Conservation (phyloP, 1,140 invertebrate genomes). For the Sycobia sp. region DNA sequence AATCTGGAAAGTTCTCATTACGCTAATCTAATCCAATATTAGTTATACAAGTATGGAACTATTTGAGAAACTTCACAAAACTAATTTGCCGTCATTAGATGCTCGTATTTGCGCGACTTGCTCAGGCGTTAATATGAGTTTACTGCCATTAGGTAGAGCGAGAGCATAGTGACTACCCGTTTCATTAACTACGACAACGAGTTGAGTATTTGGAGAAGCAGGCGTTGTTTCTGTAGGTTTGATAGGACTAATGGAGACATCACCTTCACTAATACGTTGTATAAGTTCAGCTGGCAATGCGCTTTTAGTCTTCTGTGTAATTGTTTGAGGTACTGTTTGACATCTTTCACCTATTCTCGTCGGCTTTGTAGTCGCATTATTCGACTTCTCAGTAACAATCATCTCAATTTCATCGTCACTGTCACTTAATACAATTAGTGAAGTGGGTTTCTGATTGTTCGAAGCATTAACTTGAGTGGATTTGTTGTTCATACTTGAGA, state of each 20-base stretch:
- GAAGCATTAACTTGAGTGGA: conserved; percentile 1
- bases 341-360: no score
- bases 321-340: background rate
- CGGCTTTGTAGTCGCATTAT: background rate
- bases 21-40: no score
- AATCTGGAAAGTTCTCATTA: no score
- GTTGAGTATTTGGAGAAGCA: conserved; percentile 39
- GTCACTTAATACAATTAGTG: conserved; percentile 55
- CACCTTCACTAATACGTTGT: conserved; percentile 54
- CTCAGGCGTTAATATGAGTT: conserved; percentile 56
- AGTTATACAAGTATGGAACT: no score
- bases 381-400: conserved; percentile 49
- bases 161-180: conserved; percentile 59
- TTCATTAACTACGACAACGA: conserved; percentile 59
- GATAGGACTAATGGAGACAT: conserved; percentile 56
- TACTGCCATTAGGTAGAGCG: conserved; percentile 56
- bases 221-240: conserved; percentile 40
- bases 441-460: conserved; percentile 46
- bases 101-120: conserved; percentile 58
- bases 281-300: conserved; percentile 50
- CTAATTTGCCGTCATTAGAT: conserved; percentile 56
- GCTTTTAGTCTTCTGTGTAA: conserved; percentile 23
- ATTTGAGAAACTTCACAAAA: no score
- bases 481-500: background rate
- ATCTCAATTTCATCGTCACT: conserved; percentile 60